Percentiles rank a stretch among this genome's conserved stretches.
Conservation (phyloP, 2,797 vertebrate species). For the Mormyrops attenuatus region DNA sequence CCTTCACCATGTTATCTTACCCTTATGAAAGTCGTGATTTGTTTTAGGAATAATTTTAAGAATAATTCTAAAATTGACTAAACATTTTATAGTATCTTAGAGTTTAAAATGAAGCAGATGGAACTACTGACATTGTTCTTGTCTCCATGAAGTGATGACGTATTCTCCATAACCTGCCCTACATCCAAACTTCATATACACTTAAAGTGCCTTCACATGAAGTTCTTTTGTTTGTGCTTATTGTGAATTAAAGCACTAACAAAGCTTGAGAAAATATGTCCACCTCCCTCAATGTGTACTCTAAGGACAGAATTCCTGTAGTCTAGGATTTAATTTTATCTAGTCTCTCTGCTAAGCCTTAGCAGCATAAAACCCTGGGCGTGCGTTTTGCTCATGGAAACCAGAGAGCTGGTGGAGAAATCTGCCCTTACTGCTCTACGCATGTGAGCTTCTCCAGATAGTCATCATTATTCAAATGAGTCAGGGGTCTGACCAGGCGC, state of each 20-base stretch:
- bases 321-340: background rate
- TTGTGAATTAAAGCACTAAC: background rate
- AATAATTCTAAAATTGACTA: background rate
- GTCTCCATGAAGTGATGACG: background rate
- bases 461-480: constrained; percentile 73
- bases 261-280: background rate
- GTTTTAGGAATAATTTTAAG: background rate
- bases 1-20: background rate
- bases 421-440: constrained; percentile 49
- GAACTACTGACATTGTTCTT: background rate
- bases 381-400: background rate
- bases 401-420: background rate
- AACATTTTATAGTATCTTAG: background rate
- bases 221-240: background rate
- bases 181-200: background rate
- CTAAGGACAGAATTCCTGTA: background rate
- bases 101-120: background rate
- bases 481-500: constrained; percentile 51
- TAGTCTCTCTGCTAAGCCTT: background rate
- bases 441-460: constrained; percentile 64
- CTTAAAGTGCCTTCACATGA: background rate
- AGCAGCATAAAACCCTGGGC: background rate
- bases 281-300: background rate
- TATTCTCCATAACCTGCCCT: background rate
- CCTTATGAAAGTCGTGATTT: background rate